Evolutionary conservation across 2,888 invertebrate species (phyloP), one percentile per base, ranked within the genome.

Genomic region (Dicranocentrus wangi): DNA sequence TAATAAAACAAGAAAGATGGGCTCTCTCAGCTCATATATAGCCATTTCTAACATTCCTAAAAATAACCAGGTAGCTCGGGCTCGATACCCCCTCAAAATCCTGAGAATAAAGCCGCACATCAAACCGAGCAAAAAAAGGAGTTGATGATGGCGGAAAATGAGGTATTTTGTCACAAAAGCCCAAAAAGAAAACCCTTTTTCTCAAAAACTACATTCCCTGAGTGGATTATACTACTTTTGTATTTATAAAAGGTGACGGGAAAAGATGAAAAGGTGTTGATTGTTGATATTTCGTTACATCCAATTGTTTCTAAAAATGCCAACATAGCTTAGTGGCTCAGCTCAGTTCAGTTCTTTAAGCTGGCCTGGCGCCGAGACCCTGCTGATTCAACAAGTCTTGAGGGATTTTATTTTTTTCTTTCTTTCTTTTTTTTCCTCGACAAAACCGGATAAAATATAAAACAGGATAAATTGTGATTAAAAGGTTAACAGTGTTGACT

Each of bases 141-240:
- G 60, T 17, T 53, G 63, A 78, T 71, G 78, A 70, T 78, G 70
- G 70, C 78, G 78, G 78, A 78, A 78, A 78, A 78, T 78, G 78
- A 78, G 78, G 60, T 76, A n/a, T 7, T 47, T 47, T n/a, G n/a
- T n/a, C 10, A n/a, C 47, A 47, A 47, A 47, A 47, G n/a, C 53
- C 7, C 53, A 21, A 47, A 7, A 47, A 17, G 51, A 43, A 42
- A 75, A 58, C 27, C 66, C 32, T 73, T 73, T 73, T 68, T 66
- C 55, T 39, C 28, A 60, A 60, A 27, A 60, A 27, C n/a, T 60
- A 10, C 25, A 25, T 21, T 15, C 32, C 2, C 19, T 66, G 66
- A 47, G 66, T 66, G 66, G 66, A 66, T 66, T 66, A 47, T 43
- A 21, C 5, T 21, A 21, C 1, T 21, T 21, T 47, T 47, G 8